Evolutionary conservation across 2,797 vertebrate genomes (phyloP).

Genomic region (Sciurus vulgaris): DNA sequence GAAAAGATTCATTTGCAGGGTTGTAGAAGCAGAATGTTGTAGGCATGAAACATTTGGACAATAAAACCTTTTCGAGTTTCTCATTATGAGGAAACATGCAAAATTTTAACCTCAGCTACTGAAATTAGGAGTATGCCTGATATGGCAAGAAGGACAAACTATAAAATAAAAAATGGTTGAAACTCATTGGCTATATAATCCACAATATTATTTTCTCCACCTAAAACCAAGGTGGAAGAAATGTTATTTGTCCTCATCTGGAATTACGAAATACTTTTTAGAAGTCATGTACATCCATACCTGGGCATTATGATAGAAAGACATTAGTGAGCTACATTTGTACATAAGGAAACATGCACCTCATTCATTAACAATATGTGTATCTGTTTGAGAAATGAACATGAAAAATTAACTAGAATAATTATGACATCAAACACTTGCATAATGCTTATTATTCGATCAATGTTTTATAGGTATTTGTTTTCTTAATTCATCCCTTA

Average conservation of each 20-base stretch:
- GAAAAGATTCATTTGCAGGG: conserved; percentile 51
- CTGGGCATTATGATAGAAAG: neutral
- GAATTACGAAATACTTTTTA: neutral
- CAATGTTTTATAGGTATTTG: neutral
- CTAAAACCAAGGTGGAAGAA: neutral
- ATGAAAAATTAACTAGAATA: conserved; percentile 7
- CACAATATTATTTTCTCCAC: conserved; percentile 18
- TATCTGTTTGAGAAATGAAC: conserved; percentile 4
- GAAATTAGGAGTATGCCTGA: neutral
- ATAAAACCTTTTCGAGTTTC: conserved; percentile 18
- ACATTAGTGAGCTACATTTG: neutral
- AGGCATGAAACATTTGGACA: neutral
- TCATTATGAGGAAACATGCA: conserved; percentile 3
- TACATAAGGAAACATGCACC: neutral
- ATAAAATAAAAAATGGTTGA: neutral
- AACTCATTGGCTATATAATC: neutral
- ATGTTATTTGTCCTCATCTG: neutral
- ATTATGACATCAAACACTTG: neutral
- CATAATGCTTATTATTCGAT: conserved; percentile 1
- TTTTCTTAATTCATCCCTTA: conserved; percentile 1
- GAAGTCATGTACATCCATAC: neutral
- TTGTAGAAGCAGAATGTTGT: neutral
- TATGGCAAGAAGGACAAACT: neutral
- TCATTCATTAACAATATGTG: neutral
- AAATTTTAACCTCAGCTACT: conserved; percentile 26